These are phyloP conservation scores for Drosophila grimshawi DNA, from an alignment of 1,140 invertebrate genomes.

Conservation along the genomic window DNA sequence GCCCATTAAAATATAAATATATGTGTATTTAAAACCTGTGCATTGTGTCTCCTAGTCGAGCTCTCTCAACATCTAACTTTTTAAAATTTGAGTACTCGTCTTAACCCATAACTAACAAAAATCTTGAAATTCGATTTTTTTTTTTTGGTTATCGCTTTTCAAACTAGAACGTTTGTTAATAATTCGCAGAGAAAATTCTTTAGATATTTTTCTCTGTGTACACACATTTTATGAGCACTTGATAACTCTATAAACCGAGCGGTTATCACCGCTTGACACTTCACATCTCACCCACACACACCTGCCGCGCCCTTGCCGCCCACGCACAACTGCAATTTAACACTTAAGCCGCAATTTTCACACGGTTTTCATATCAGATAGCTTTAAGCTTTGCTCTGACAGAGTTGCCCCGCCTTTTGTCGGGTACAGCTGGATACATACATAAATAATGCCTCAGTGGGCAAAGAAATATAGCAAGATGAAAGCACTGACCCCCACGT, in stretches of 20 bases:
- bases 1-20: too few species aligned
- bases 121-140: too few species aligned
- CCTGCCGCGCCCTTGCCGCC: background rate
- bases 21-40: too few species aligned
- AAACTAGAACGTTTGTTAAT: too few species aligned
- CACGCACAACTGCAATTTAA: slow-evolving; percentile 14
- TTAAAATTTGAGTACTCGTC: too few species aligned
- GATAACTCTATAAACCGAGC: slow-evolving; percentile 72
- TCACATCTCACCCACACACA: slow-evolving; percentile 7
- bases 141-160: too few species aligned
- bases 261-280: slow-evolving; percentile 58
- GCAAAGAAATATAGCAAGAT: slow-evolving; percentile 55
- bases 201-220: slow-evolving; percentile 3
- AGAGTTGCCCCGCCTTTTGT: background rate
- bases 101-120: too few species aligned
- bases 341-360: slow-evolving; percentile 58
- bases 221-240: slow-evolving; percentile 68
- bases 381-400: slow-evolving; percentile 55
- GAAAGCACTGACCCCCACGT: slow-evolving; percentile 49
- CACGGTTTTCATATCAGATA: slow-evolving; percentile 70
- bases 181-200: too few species aligned
- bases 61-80: too few species aligned
- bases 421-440: slow-evolving; percentile 21
- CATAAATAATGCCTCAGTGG: slow-evolving; percentile 35
- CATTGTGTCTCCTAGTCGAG: background rate